Base-by-base conservation (phyloP, 2,888 invertebrate genomes). In the Parelbella ahira region DNA sequence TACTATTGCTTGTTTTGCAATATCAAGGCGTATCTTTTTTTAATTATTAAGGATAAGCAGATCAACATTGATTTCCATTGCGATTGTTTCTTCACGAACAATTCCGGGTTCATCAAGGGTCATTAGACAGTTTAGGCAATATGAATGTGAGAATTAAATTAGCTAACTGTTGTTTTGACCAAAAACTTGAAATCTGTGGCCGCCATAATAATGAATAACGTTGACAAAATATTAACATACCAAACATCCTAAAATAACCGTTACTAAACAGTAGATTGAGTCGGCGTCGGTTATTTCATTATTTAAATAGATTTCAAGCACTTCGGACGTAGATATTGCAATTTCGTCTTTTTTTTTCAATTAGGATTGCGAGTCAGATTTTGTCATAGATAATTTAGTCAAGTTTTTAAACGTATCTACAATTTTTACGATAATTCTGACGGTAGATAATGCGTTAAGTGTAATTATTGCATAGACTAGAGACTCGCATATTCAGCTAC, bases 291-390 rank as follows among this genome's bases (percentile, higher is more conserved):
- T 27, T 41, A 41, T 34, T 41, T 41, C 41, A 41, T 41, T 42
- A 42, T 34, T 34, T 34, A 34, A 28, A 42, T 34, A 28, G 42
- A 34, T 34, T 34, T 42, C 42, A 27, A 34, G 20, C 42, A 34
- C 34, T 21, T 34, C 28, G 28, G 42, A 42, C 42, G 42, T 23
- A 42, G 20, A 34, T 28, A 34, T 34, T 28, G 42, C 42, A 42
- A 28, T 28, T 21, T 34, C 9, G 27, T 13, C n/a, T n/a, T n/a
- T n/a, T 27, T 39, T 39, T 42, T 42, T 34, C 27, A 28, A 42
- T 33, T 20, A 27, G 34, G 12, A 1, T 20, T 19, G 10, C 12
- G 28, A 23, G 12, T 28, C 7, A 11, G 28, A 20, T 28, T 28
- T 42, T 32, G 27, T 41, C 19, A 41, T 33, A 27, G 6, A 21